A percentile compares a stretch with the other conserved stretches of the same genome.
Conservation (phyloP, 2,797 vertebrate genomes). For the Toxotes lorentzi region DNA sequence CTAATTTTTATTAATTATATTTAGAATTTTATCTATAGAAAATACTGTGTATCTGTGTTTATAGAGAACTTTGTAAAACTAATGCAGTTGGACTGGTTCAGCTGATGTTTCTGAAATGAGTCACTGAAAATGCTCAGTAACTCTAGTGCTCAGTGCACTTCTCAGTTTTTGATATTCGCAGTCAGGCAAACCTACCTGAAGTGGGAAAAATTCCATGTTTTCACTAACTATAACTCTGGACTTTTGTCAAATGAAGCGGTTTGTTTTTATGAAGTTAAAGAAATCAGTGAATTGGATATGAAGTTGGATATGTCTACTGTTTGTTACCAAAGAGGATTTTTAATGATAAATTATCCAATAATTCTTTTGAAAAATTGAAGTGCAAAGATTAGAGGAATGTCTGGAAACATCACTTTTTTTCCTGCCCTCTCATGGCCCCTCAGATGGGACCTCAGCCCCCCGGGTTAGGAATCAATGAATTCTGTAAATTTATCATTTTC, state of each 20-base stretch:
- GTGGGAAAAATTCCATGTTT: too few species aligned
- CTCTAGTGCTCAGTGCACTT: background rate
- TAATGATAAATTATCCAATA: background rate
- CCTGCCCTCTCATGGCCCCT: background rate
- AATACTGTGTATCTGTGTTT: background rate
- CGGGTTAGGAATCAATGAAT: background rate
- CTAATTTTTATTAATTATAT: background rate
- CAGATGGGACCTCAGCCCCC: background rate
- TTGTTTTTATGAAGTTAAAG: background rate
- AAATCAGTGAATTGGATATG: background rate
- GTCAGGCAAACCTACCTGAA: background rate
- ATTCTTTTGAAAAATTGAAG: background rate
- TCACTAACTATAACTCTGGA: too few species aligned
- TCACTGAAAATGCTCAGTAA: background rate
- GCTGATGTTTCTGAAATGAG: background rate
- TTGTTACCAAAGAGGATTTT: background rate
- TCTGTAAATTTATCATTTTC: background rate
- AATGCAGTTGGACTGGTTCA: background rate
- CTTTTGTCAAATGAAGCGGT: background rate
- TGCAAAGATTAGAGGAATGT: background rate
- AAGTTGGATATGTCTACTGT: background rate
- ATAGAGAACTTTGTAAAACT: background rate
- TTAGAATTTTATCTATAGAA: background rate
- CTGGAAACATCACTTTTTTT: background rate
- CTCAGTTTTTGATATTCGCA: background rate